Evolutionary conservation across 2,888 invertebrate genomes (phyloP).

Genomic region (Agelastica alni): DNA sequence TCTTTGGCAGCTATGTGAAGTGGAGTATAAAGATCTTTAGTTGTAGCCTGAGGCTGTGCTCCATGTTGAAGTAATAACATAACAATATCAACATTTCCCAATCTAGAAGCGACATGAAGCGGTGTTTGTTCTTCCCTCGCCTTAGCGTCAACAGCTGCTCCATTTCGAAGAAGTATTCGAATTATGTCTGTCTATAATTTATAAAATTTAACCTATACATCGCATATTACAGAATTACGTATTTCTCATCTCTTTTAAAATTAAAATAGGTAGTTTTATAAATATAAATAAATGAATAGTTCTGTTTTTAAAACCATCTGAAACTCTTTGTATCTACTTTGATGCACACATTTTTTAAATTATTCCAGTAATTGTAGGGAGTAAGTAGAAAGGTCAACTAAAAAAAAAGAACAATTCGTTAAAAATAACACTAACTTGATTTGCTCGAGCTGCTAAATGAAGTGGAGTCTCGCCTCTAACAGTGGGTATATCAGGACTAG

Average conservation of each 20-base stretch:
- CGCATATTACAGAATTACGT: no score
- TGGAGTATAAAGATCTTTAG: slow-evolving; percentile 95
- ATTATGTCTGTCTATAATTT: slow-evolving; percentile 84
- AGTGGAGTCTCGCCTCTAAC: slow-evolving; percentile 96
- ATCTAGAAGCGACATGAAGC: slow-evolving; percentile 91
- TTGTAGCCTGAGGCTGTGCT: slow-evolving; percentile 84
- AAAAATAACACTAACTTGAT: slow-evolving; percentile 69
- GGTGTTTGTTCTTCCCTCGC: slow-evolving; percentile 94
- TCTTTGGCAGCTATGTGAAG: slow-evolving; percentile 97
- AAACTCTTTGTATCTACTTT: no score
- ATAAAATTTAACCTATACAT: no score
- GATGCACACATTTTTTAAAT: no score
- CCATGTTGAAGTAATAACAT: slow-evolving; percentile 92
- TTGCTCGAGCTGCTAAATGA: slow-evolving; percentile 94
- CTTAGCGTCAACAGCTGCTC: slow-evolving; percentile 73
- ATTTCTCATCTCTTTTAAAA: no score
- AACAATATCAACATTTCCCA: slow-evolving; percentile 96
- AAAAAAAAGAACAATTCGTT: no score
- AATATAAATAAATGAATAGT: no score
- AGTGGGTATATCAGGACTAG: slow-evolving; percentile 91
- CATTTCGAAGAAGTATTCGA: slow-evolving; percentile 90
- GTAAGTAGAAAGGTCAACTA: no score
- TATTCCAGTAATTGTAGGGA: no score
- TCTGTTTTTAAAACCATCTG: no score
- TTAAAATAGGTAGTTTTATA: no score